Evolutionary conservation across 2,797 vertebrate genomes (phyloP).

Genomic region (Okamejei kenojei): DNA sequence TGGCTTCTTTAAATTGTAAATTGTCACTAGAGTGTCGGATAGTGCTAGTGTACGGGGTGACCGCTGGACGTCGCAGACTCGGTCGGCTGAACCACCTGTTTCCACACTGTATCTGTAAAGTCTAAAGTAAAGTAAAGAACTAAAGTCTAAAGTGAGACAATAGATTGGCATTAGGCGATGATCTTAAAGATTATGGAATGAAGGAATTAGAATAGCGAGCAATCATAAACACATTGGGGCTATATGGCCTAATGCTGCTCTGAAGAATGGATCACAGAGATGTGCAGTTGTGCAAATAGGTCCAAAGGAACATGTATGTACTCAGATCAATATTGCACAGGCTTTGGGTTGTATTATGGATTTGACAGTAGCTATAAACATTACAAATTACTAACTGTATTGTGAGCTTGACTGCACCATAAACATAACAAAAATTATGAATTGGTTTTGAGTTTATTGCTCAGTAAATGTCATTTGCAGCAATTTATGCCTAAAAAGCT

Average conservation of each 20-base stretch:
- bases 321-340: neutral
- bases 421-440: neutral
- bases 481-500: neutral
- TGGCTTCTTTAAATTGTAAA: no score
- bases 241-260: neutral
- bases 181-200: neutral
- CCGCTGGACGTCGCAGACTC: no score
- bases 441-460: conserved; percentile 20
- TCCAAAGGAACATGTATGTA: neutral
- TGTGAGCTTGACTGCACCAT: neutral
- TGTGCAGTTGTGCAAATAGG: neutral
- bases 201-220: neutral
- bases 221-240: neutral
- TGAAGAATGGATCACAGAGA: neutral
- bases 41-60: no score
- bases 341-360: neutral
- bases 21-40: no score
- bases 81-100: no score
- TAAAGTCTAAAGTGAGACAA: neutral
- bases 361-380: conserved; percentile 2
- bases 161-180: neutral
- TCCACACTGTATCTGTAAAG: no score
- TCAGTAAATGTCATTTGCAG: neutral
- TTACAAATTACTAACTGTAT: neutral
- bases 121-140: no score